These are phyloP conservation scores for Thalassophryne amazonica DNA, from an alignment of 2,797 vertebrate species.

Conservation along the genomic window DNA sequence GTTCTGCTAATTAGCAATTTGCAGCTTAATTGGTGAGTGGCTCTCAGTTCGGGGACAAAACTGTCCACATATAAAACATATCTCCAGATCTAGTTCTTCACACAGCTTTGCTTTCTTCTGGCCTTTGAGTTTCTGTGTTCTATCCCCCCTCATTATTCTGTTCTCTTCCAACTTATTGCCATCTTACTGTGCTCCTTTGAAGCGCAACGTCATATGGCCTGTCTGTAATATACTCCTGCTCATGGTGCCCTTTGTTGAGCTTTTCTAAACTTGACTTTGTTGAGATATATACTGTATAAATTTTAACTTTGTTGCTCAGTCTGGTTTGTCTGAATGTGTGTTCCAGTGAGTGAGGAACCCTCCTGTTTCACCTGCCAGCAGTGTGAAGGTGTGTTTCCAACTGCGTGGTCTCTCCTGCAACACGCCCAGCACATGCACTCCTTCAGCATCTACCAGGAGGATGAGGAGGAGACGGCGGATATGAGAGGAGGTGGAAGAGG, in stretches of 20 bases:
- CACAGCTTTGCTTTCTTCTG: conserved; percentile 15
- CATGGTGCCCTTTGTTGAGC: too few species aligned
- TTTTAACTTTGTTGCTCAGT: too few species aligned
- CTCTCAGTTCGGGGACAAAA: conserved; percentile 79
- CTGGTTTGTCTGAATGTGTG: conserved; percentile 15
- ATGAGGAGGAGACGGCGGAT: conserved; percentile 23
- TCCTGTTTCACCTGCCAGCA: conserved; percentile 80
- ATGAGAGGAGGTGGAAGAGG: conserved; percentile 16
- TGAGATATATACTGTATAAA: too few species aligned
- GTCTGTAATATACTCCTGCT: too few species aligned
- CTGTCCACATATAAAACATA: conserved; percentile 76
- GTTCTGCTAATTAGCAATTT: conserved; percentile 87
- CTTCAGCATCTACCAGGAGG: conserved; percentile 83
- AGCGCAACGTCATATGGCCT: too few species aligned
- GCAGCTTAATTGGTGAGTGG: conserved; percentile 84
- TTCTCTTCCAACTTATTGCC: neutral
- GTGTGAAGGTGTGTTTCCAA: conserved; percentile 76
- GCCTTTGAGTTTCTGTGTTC: conserved; percentile 6
- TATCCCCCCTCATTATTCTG: conserved; percentile 1
- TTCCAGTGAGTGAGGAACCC: conserved; percentile 68
- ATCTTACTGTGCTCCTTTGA: neutral
- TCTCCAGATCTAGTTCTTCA: conserved; percentile 66
- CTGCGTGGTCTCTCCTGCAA: conserved; percentile 81
- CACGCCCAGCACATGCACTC: conserved; percentile 84
- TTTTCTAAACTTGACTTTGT: too few species aligned